These are phyloP conservation scores for Mimachlamys varia DNA, from an alignment of 2,888 invertebrate species.

Conservation along the genomic window DNA sequence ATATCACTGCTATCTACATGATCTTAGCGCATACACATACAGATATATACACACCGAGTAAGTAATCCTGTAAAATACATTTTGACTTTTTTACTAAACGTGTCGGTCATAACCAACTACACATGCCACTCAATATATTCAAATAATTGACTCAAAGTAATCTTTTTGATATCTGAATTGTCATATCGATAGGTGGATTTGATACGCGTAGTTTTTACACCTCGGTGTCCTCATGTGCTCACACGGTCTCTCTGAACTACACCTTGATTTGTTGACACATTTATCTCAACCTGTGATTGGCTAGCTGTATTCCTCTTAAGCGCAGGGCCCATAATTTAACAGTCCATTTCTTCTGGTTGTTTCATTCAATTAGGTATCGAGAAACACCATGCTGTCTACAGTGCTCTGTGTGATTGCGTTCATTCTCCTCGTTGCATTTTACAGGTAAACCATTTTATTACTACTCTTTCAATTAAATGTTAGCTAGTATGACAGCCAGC, in stretches of 20 bases:
- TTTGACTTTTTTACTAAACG: background rate
- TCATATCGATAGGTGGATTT: conserved; percentile 3
- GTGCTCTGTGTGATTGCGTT: conserved; percentile 47
- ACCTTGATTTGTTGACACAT: conserved; percentile 28
- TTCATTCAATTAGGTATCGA: conserved; percentile 36
- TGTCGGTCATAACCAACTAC: background rate
- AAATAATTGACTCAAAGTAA: background rate
- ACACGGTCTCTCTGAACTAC: background rate
- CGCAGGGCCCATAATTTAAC: conserved; percentile 15
- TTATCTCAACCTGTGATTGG: conserved; percentile 19
- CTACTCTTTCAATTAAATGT: conserved; percentile 18
- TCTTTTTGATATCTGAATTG: conserved; percentile 1
- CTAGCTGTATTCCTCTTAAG: conserved; percentile 31
- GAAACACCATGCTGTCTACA: conserved; percentile 42
- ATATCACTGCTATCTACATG: background rate
- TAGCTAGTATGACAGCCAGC: background rate
- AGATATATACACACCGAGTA: background rate
- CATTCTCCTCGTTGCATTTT: conserved; percentile 55
- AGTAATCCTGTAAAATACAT: background rate
- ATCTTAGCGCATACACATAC: background rate
- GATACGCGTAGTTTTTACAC: background rate
- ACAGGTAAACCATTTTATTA: conserved; percentile 55
- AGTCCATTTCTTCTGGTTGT: conserved; percentile 32
- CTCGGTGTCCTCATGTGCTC: background rate
- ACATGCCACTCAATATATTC: conserved; percentile 23